Conservation (phyloP, 2,888 invertebrate species). For the Psylliodes chrysocephalus region DNA sequence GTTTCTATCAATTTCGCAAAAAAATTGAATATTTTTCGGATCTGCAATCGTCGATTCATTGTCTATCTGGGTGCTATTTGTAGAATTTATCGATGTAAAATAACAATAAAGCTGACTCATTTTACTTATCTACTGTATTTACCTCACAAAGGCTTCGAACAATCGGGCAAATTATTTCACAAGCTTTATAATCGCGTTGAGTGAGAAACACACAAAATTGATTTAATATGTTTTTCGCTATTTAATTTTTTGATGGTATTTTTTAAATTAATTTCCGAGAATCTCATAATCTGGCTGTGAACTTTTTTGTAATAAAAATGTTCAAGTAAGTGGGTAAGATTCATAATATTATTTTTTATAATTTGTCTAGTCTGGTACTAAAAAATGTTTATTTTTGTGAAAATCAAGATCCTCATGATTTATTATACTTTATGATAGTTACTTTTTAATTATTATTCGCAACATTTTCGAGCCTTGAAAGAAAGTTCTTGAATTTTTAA, state of each 20-base stretch:
- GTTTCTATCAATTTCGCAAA: not conserved
- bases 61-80: not conserved
- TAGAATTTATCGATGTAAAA: not conserved
- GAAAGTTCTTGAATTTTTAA: no score
- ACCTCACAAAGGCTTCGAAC: not conserved
- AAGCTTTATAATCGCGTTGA: not conserved
- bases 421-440: no score
- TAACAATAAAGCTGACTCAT: slow-evolving; percentile 3
- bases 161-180: not conserved
- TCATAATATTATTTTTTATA: no score
- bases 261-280: no score
- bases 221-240: not conserved
- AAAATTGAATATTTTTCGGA: not conserved
- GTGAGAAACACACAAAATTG: not conserved
- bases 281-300: no score
- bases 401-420: no score
- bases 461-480: no score
- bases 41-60: not conserved
- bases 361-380: no score
- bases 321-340: no score
- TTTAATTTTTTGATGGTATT: not conserved
- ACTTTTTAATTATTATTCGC: no score
- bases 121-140: not conserved
- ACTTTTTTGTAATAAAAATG: no score
- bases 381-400: no score